Evolutionary conservation across 1,140 invertebrate genomes (phyloP), one percentile per base, ranked within the genome.

Genomic region (Heliconius hewitsoni): DNA sequence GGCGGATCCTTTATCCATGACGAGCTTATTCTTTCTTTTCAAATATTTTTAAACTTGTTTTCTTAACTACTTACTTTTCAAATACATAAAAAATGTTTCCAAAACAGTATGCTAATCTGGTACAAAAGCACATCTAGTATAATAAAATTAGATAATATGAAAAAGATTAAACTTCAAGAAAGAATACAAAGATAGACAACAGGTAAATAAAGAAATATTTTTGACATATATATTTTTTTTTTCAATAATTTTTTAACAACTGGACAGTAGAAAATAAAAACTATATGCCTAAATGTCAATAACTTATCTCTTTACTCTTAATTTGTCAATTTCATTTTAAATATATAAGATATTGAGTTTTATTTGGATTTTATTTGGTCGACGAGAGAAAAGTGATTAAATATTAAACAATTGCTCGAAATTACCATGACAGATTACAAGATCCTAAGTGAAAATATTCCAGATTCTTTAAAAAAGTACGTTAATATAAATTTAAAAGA

Each of bases 61-160:
- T n/a, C 34, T 1, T 52, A 4, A 52, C 1, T 27, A 83, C 71
- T 79, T 80, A 86, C 86, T 74, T 84, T 82, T 87, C 84, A 42
- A 83, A 79, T 60, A 87, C 77, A 72, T 87, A 87, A 19, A 82
- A 34, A 1, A 86, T n/a, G 39, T 84, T 83, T 23, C 80, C 81
- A 3, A 87, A 42, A 39, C 78, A 82, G 46, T 75, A 82, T 13
- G 76, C 74, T 13, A 77, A 42, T 78, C 50, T 74, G 1, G 30
- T 30, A 72, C 83, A 86, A 55, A 30, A 60, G 57, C 82, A 85
- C 81, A 80, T 80, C 77, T 55, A 23, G 23, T 66, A 27, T 16
- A 30, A 16, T 66, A 16, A 66, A 16, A 27, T 27, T 5, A 66
- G 0, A 66, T 16, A 66, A 16, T 27, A 27, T 16, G 30, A 66